Conservation (phyloP, 1,140 invertebrate species). For the Nilaparvata lugens region DNA sequence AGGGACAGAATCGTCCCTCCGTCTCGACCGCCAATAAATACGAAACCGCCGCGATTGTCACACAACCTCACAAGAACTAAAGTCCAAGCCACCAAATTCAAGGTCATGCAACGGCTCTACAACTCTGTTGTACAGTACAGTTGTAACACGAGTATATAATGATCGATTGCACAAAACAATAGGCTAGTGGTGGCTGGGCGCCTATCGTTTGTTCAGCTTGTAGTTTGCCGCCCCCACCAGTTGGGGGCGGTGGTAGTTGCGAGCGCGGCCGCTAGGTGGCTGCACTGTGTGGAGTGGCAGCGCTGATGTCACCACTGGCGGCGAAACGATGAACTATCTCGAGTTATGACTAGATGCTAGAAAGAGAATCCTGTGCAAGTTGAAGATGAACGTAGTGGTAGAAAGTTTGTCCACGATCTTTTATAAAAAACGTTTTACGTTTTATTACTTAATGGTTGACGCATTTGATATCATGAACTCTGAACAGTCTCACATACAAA, state of each 20-base stretch:
- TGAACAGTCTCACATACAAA: too few species aligned
- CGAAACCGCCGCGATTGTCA: too few species aligned
- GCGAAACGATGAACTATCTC: background rate
- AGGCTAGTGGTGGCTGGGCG: background rate
- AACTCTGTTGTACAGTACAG: background rate
- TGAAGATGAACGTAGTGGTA: too few species aligned
- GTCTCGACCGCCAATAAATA: too few species aligned
- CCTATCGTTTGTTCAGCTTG: background rate
- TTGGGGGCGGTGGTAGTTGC: background rate
- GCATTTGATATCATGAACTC: too few species aligned
- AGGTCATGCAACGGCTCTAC: background rate
- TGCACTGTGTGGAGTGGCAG: background rate
- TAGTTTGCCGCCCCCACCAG: slow-evolving; percentile 2
- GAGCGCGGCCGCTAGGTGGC: background rate
- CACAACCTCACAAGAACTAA: too few species aligned
- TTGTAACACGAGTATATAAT: background rate
- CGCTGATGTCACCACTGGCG: background rate
- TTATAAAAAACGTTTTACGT: too few species aligned
- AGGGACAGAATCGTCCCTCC: too few species aligned
- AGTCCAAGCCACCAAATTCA: background rate
- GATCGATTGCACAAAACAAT: slow-evolving; percentile 6
- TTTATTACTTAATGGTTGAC: too few species aligned
- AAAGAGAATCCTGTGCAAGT: too few species aligned
- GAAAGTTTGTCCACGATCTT: too few species aligned
- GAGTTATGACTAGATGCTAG: background rate